Evolutionary conservation across 1,140 invertebrate species (phyloP).

Genomic region (Stratiolaelaps scimitus): DNA sequence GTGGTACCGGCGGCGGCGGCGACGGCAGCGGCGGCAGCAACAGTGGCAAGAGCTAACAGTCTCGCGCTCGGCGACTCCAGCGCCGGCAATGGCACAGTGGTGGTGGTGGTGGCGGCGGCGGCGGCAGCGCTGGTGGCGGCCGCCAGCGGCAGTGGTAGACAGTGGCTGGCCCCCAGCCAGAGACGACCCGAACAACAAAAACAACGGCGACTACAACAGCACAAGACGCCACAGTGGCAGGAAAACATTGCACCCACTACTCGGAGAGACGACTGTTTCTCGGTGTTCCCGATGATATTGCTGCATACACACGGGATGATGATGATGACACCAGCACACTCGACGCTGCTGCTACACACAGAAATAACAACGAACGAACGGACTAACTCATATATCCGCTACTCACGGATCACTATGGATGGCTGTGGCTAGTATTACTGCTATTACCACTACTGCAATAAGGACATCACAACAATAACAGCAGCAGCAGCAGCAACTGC

Average conservation of each 20-base stretch:
- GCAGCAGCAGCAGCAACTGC: too few relatives aligned
- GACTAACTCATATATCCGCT: too few relatives aligned
- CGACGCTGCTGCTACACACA: too few relatives aligned
- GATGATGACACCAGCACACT: constrained; percentile 26
- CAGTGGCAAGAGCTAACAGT: neutral
- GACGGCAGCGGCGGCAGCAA: neutral
- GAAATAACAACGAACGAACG: too few relatives aligned
- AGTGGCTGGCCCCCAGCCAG: neutral
- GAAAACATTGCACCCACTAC: neutral
- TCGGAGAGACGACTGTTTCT: too few relatives aligned
- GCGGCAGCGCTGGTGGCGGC: neutral
- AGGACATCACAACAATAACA: too few relatives aligned
- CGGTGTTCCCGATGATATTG: neutral
- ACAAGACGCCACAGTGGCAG: constrained; percentile 1
- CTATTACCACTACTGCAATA: too few relatives aligned
- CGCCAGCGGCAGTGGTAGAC: neutral
- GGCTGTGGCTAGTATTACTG: too few relatives aligned
- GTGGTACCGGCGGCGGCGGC: neutral
- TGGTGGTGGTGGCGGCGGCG: neutral
- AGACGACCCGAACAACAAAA: constrained; percentile 7
- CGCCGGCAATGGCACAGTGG: too few relatives aligned
- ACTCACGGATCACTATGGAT: too few relatives aligned
- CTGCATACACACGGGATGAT: neutral
- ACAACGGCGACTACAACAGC: constrained; percentile 1
- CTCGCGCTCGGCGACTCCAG: neutral